Evolutionary conservation across 1,140 invertebrate species (phyloP).

Genomic region (Eurosta solidaginis): DNA sequence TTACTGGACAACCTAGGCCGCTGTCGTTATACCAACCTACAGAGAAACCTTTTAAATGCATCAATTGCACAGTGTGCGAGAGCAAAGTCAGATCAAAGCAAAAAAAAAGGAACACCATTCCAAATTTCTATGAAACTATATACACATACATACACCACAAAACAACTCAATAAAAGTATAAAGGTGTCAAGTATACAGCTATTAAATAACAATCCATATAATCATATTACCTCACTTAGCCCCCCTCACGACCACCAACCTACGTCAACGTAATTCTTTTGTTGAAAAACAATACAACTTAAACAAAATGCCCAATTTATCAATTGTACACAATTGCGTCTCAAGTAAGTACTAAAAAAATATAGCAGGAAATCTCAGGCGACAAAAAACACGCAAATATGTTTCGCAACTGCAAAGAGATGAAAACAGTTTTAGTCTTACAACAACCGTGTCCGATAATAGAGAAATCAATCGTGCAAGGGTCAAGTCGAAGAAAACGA

Average conservation of each 20-base stretch:
- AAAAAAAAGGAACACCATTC: background rate
- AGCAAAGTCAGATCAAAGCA: no score
- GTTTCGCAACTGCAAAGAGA: background rate
- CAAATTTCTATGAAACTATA: background rate
- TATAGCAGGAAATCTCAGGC: background rate
- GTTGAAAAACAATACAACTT: background rate
- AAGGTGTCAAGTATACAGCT: conserved; percentile 15
- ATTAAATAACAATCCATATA: background rate
- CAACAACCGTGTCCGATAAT: background rate
- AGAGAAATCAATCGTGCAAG: background rate
- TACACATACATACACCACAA: background rate
- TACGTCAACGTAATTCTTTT: background rate
- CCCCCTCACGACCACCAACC: background rate
- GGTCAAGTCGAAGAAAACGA: background rate
- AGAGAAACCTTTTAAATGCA: no score
- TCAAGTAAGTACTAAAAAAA: background rate
- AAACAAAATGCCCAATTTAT: conserved; percentile 21
- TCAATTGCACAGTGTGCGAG: no score
- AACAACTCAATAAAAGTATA: background rate
- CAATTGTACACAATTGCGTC: conserved; percentile 18
- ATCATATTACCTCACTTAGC: background rate
- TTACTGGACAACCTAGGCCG: no score
- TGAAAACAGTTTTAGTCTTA: background rate
- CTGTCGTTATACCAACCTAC: no score
- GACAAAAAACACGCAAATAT: background rate